Base-by-base conservation (phyloP, 2,113 vertebrate genomes). In the Aix galericulata region DNA sequence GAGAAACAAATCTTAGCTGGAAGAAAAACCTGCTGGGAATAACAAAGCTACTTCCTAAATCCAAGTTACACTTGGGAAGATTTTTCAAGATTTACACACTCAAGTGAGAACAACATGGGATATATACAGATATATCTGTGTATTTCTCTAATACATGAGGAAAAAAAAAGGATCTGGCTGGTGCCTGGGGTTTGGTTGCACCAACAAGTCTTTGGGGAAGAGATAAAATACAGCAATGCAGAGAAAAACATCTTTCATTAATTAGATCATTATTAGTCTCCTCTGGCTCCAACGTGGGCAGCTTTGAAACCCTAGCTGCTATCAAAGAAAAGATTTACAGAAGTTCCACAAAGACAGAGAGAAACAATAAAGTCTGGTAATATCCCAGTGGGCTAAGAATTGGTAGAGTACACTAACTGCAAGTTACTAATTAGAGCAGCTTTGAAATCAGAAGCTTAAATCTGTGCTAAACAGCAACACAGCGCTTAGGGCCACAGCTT, bases 221-320 rank as follows among this genome's bases (percentile, higher is more conserved):
- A 94, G 91, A 95, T 92, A 95, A 97, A 96, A 95, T 50, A 92
- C 58, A 95, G 94, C 74, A 95, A 74, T 53, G 58, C 52, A 86
- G 67, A 88, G 92, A 81, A 90, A 96, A 96, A 95, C 81, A 86
- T 86, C 89, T 89, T 93, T 83, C 91, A 93, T 95, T 97, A 97
- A 97, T 97, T 97, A 95, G 91, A 97, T 94, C 86, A 86, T 96
- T 95, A 95, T 94, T 92, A 82, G 91, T 86, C 91, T 96, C 96
- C 88, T 89, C 82, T 92, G 89, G 86, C 92, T 97, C 64, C 81
- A 91, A 94, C 4, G 8, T 75, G 91, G 88, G 94, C 80, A 90
- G 95, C 89, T 87, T 95, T 95, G 94, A 97, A 96, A 95, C 91
- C 59, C 86, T 59, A 34, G 83, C 91, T 91, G 91, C 89, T 94